Percentiles rank a stretch among this genome's conserved stretches.
phyloP scores from a whole-genome alignment of 1,140 invertebrate species.

The Sesamia nonagrioides region DNA sequence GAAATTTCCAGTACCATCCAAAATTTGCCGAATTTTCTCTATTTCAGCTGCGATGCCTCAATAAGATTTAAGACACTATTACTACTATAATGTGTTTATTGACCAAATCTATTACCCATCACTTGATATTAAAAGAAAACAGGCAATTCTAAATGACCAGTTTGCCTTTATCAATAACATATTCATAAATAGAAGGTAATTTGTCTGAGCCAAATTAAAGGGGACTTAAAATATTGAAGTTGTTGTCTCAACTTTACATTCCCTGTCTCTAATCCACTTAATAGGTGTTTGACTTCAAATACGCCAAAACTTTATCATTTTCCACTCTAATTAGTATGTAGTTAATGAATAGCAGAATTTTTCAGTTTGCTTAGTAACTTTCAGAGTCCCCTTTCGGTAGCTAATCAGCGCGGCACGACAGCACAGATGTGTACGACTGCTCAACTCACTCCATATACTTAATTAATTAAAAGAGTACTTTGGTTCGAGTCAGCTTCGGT shows the following conservation, averaged over 20 bases:
- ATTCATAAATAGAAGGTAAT: not conserved
- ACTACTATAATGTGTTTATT: too few relatives aligned
- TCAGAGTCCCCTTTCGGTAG: conserved; percentile 53
- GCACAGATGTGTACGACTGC: conserved; percentile 63
- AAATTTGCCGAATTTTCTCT: too few relatives aligned
- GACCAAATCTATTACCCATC: too few relatives aligned
- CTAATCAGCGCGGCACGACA: conserved; percentile 63
- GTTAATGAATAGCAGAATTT: conserved; percentile 52
- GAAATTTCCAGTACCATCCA: too few relatives aligned
- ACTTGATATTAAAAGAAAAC: too few relatives aligned
- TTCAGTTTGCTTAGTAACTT: conserved; percentile 52
- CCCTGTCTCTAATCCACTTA: conserved; percentile 33
- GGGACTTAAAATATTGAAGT: conserved; percentile 21
- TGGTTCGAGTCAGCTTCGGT: conserved; percentile 63
- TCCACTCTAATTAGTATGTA: conserved; percentile 40
- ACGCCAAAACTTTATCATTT: conserved; percentile 40
- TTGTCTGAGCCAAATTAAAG: conserved; percentile 16
- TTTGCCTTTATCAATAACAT: too few relatives aligned
- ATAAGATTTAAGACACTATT: too few relatives aligned
- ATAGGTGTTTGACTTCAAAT: conserved; percentile 35
- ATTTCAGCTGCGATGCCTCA: too few relatives aligned
- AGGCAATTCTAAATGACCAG: too few relatives aligned
- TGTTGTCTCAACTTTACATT: conserved; percentile 16
- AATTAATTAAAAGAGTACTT: conserved; percentile 83
- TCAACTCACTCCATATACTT: conserved; percentile 72